Evolutionary conservation across 1,140 invertebrate genomes (phyloP).

Genomic region (Halesus radiatus): DNA sequence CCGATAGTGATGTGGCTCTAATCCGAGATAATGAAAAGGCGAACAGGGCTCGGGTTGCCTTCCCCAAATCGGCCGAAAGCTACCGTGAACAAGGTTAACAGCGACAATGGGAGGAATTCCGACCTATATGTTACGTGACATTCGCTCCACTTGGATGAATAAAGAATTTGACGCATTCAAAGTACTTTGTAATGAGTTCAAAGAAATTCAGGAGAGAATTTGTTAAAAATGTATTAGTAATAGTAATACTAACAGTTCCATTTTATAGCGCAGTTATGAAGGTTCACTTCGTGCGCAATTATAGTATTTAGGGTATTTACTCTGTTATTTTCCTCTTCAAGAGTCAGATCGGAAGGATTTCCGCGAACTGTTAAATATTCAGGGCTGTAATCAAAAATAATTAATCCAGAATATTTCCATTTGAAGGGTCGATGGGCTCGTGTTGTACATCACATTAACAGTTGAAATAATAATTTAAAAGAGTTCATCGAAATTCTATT

Average conservation of each 20-base stretch:
- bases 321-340: too few species aligned
- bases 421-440: neutral
- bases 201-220: too few species aligned
- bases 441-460: neutral
- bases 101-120: conserved; percentile 23
- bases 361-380: too few species aligned
- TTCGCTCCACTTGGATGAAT: conserved; percentile 17
- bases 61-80: neutral
- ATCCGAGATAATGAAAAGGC: conserved; percentile 30
- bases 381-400: too few species aligned
- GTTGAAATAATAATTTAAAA: conserved; percentile 1
- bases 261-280: too few species aligned
- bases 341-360: too few species aligned
- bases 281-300: too few species aligned
- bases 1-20: conserved; percentile 24
- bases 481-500: conserved; percentile 13
- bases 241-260: too few species aligned
- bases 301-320: too few species aligned
- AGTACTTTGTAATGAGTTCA: neutral
- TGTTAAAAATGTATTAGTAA: too few species aligned
- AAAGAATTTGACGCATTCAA: conserved; percentile 12
- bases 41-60: neutral
- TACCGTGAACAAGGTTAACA: neutral
- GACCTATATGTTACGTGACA: conserved; percentile 27
- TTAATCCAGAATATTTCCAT: neutral